Evolutionary conservation across 2,113 vertebrate species (phyloP).

Genomic region (Montifringilla adamsi): DNA sequence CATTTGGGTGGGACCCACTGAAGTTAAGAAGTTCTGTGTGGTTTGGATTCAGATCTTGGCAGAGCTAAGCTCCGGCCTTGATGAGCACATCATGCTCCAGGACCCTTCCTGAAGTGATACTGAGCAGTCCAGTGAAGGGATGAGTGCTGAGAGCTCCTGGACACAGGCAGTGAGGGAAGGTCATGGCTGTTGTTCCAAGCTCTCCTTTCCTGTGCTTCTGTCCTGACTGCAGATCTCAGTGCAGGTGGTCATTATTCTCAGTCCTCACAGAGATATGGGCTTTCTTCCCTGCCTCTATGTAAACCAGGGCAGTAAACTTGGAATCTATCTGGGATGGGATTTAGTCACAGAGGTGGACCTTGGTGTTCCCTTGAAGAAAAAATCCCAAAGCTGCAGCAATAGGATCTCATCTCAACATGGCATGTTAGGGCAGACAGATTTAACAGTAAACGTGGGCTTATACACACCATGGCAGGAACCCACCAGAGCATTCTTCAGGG

Average conservation of each 20-base stretch:
- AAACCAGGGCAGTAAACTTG: background rate
- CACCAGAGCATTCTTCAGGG: background rate
- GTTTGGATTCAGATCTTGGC: slow-evolving; percentile 35
- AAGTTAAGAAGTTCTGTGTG: background rate
- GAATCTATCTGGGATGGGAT: background rate
- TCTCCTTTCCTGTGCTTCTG: background rate
- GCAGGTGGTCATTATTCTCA: background rate
- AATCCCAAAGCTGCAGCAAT: background rate
- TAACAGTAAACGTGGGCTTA: background rate
- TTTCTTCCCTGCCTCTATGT: background rate
- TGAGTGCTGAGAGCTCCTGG: background rate
- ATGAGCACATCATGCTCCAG: background rate
- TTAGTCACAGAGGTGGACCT: background rate
- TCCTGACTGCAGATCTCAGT: background rate
- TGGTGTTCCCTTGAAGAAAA: background rate
- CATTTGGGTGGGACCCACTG: slow-evolving; percentile 33
- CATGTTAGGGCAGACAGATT: background rate
- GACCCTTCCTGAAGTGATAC: background rate
- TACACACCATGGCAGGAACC: background rate
- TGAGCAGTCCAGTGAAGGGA: background rate
- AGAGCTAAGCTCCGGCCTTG: background rate
- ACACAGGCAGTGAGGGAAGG: background rate
- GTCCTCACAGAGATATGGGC: background rate
- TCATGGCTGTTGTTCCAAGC: background rate
- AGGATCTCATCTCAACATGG: background rate